Conservation (phyloP, 1,140 invertebrate genomes). For the Limonius californicus region DNA sequence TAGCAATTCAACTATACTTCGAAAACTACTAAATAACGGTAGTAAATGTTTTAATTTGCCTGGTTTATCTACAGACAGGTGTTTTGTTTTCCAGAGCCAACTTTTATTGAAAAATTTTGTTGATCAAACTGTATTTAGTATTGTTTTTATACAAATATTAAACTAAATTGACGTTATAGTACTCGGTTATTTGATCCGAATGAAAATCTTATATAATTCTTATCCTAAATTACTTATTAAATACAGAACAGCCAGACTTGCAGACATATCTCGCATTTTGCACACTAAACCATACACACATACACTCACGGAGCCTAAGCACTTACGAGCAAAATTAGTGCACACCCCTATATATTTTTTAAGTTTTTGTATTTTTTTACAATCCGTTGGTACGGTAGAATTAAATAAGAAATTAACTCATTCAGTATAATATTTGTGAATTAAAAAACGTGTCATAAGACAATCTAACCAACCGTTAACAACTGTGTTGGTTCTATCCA, state of each 20-base stretch:
- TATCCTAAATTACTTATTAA: slow-evolving; percentile 33
- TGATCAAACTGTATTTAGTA: too few species aligned
- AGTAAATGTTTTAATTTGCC: too few species aligned
- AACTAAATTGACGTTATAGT: slow-evolving; percentile 30
- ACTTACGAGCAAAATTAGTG: slow-evolving; percentile 25
- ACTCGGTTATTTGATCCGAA: slow-evolving; percentile 31
- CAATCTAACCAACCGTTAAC: slow-evolving; percentile 11
- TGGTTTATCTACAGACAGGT: too few species aligned
- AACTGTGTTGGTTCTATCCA: slow-evolving; percentile 33
- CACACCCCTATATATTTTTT: slow-evolving; percentile 22
- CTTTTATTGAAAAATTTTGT: too few species aligned
- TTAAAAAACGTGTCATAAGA: slow-evolving; percentile 28
- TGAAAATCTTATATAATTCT: slow-evolving; percentile 32
- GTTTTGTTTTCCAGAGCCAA: too few species aligned
- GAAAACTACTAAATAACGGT: too few species aligned
- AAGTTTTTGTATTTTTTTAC: slow-evolving; percentile 21
- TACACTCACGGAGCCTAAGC: slow-evolving; percentile 21
- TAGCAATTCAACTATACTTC: too few species aligned
- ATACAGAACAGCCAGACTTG: slow-evolving; percentile 46
- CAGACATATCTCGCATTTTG: slow-evolving; percentile 30
- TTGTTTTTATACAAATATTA: too few species aligned
- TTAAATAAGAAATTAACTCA: slow-evolving; percentile 14
- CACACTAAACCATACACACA: slow-evolving; percentile 22
- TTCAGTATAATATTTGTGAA: slow-evolving; percentile 6
- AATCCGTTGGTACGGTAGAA: slow-evolving; percentile 9